phyloP scores from a whole-genome alignment of 2,797 vertebrate genomes.

The Delichon dasypus region DNA sequence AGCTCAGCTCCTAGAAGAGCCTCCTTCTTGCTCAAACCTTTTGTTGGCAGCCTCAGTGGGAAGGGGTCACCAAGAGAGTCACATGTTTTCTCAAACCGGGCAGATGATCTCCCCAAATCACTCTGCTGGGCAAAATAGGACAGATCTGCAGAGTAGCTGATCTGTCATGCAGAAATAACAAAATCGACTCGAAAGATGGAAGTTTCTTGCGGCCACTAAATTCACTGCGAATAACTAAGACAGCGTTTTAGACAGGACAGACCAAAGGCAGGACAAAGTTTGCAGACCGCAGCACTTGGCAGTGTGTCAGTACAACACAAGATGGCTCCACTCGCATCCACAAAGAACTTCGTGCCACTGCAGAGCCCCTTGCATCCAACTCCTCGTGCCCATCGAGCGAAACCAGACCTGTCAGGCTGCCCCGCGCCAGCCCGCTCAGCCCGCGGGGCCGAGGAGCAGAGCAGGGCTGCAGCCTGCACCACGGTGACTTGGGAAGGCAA shows the following conservation, averaged over 20 bases:
- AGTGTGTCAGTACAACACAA: not conserved
- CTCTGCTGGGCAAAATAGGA: not conserved
- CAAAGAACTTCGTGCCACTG: not conserved
- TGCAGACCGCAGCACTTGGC: not conserved
- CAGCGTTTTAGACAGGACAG: not conserved
- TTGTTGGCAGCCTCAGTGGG: not conserved
- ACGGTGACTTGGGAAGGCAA: not conserved
- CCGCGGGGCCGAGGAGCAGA: not conserved
- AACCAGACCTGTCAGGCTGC: not conserved
- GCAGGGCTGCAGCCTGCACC: fast-evolving
- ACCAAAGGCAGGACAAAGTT: not conserved
- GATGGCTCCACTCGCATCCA: not conserved
- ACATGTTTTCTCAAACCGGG: not conserved
- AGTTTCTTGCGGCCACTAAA: not conserved
- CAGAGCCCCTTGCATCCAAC: not conserved
- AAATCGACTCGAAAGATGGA: not conserved
- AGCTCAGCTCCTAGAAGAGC: not conserved
- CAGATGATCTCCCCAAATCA: not conserved
- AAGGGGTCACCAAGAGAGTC: not conserved
- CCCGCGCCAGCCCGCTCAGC: fast-evolving
- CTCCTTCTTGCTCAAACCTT: not conserved
- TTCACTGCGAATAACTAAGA: not conserved
- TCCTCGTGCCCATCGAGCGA: not conserved
- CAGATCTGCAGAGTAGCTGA: not conserved
- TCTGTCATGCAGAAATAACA: not conserved